A percentile compares a stretch with the other conserved stretches of the same genome.
Conservation (phyloP, 2,797 vertebrate genomes). For the Paguma larvata region DNA sequence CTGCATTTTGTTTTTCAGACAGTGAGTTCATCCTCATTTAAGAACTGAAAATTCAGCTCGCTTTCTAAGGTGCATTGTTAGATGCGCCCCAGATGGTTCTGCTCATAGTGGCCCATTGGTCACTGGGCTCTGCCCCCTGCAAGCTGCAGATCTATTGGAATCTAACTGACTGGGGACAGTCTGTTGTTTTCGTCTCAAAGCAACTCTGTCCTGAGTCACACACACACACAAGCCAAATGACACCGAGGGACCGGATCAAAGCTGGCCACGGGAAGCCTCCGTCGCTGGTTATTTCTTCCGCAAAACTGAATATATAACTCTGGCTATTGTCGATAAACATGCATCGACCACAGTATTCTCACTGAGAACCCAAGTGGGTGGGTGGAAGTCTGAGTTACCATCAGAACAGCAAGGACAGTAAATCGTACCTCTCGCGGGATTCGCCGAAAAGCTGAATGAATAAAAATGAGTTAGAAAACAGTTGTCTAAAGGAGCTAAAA, state of each 20-base stretch:
- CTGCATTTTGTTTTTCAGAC: background rate
- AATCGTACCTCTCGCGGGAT: background rate
- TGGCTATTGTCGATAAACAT: background rate
- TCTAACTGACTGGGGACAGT: conserved; percentile 2
- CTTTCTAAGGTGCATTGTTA: background rate
- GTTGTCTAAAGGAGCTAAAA: background rate
- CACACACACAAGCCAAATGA: background rate
- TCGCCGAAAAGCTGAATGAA: background rate
- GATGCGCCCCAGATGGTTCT: background rate
- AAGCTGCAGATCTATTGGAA: background rate
- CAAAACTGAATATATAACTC: background rate
- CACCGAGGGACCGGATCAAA: background rate
- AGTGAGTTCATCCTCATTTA: conserved; percentile 7
- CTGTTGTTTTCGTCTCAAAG: conserved; percentile 61
- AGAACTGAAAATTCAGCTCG: conserved; percentile 51
- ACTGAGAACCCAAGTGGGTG: rapidly evolving
- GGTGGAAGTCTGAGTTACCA: background rate
- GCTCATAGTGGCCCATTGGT: conserved; percentile 46
- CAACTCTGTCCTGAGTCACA: conserved; percentile 5
- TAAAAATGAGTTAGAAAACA: background rate
- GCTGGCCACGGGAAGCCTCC: background rate
- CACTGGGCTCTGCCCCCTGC: background rate
- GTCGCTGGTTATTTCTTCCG: background rate
- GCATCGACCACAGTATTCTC: background rate
- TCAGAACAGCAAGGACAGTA: background rate